Evolutionary conservation across 2,797 vertebrate species (phyloP).

Genomic region (Telmatherina bonti): DNA sequence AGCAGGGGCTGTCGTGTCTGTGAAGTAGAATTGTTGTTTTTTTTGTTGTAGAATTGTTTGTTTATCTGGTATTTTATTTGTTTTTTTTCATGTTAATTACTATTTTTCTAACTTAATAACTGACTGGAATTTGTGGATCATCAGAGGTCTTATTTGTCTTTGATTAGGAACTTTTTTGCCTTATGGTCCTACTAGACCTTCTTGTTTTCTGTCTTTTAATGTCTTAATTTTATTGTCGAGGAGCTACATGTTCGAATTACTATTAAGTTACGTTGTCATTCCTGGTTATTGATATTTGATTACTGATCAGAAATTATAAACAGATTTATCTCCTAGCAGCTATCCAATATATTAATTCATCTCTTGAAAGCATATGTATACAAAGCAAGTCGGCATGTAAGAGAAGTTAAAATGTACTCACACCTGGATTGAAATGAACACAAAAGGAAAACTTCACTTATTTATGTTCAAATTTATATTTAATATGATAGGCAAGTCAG

Average conservation of each 20-base stretch:
- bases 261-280: conserved; percentile 8
- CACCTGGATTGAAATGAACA: neutral
- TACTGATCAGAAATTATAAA: conserved; percentile 9
- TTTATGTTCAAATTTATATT: neutral
- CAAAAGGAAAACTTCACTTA: neutral
- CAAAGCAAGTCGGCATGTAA: conserved; percentile 21
- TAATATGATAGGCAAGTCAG: neutral
- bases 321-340: conserved; percentile 17
- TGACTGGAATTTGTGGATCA: conserved; percentile 20
- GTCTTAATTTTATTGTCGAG: conserved; percentile 38
- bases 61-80: conserved; percentile 30
- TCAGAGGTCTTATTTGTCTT: conserved; percentile 15
- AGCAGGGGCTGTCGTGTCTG: conserved; percentile 9
- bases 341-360: conserved; percentile 1
- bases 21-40: conserved; percentile 11
- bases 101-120: conserved; percentile 41
- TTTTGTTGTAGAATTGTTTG: conserved; percentile 30
- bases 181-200: conserved; percentile 15
- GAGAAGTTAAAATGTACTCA: neutral
- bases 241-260: conserved; percentile 15
- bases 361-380: conserved; percentile 1
- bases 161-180: conserved; percentile 34
- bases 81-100: conserved; percentile 27
- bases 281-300: conserved; percentile 10
- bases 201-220: conserved; percentile 16